phyloP scores from a whole-genome alignment of 2,888 invertebrate species.

The Drosophila conformis region DNA sequence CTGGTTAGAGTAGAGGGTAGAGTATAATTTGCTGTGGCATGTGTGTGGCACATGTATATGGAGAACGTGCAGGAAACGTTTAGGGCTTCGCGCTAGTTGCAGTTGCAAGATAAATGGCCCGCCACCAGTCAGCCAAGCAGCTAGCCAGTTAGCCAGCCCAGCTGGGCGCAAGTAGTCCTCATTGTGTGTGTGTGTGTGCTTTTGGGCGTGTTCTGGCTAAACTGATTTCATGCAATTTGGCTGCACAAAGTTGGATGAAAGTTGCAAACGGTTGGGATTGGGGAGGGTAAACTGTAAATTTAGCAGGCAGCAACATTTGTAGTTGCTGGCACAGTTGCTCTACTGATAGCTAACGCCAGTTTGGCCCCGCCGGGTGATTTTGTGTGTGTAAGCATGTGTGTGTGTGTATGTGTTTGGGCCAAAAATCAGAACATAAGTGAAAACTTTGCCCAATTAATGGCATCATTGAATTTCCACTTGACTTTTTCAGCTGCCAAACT shows the following conservation, averaged over 20 bases:
- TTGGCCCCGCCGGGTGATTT: neutral
- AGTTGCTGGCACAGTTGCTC: conserved; percentile 75
- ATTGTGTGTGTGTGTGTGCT: conserved; percentile 8
- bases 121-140: conserved; percentile 19
- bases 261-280: conserved; percentile 57
- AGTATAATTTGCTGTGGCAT: conserved; percentile 9
- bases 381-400: conserved; percentile 1
- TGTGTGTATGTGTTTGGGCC: conserved; percentile 38
- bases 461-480: conserved; percentile 82
- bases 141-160: conserved; percentile 18
- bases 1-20: neutral
- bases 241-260: conserved; percentile 75
- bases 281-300: conserved; percentile 65
- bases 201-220: conserved; percentile 65
- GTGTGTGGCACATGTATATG: conserved; percentile 20
- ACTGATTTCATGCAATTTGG: conserved; percentile 78
- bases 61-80: conserved; percentile 68
- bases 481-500: conserved; percentile 80
- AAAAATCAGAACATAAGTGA: conserved; percentile 81
- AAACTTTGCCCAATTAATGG: conserved; percentile 82
- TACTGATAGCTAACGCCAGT: conserved; percentile 57
- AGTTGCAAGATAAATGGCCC: conserved; percentile 74
- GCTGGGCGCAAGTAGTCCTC: conserved; percentile 16
- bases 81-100: conserved; percentile 61
- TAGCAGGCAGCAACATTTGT: conserved; percentile 73